phyloP scores from a whole-genome alignment of 2,888 invertebrate genomes.

The Torymus texanus region DNA sequence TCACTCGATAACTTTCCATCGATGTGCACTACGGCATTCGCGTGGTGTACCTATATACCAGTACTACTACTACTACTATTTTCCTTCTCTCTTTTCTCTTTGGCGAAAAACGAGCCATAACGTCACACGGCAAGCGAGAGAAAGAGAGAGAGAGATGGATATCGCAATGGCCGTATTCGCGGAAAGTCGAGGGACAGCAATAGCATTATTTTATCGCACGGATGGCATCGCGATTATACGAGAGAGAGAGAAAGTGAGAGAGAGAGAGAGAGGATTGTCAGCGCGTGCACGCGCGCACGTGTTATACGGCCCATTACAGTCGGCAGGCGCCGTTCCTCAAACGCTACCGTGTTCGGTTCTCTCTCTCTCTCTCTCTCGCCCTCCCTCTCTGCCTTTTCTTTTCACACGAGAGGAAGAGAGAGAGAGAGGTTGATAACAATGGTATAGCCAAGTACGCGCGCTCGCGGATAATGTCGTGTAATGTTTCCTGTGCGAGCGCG shows the following conservation, averaged over 20 bases:
- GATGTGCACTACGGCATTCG: conserved; percentile 12
- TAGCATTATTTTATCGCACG: conserved; percentile 28
- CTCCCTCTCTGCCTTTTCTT: too few species aligned
- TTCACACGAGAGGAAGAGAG: too few species aligned
- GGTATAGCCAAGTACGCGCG: too few species aligned
- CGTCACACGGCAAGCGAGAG: not conserved
- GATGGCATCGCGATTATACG: not conserved
- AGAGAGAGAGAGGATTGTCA: too few species aligned
- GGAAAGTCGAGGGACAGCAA: conserved; percentile 5
- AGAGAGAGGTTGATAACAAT: too few species aligned
- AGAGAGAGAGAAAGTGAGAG: too few species aligned
- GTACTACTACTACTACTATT: too few species aligned
- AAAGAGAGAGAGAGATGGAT: conserved; percentile 30
- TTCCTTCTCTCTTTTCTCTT: not conserved
- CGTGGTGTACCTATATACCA: too few species aligned
- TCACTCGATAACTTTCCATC: conserved; percentile 50
- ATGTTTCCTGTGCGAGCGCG: not conserved
- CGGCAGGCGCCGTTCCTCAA: too few species aligned
- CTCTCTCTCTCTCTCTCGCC: too few species aligned
- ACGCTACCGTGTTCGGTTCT: too few species aligned
- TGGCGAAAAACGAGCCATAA: conserved; percentile 1
- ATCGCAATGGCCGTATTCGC: conserved; percentile 4
- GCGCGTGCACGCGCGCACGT: not conserved
- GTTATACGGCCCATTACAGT: conserved; percentile 31
- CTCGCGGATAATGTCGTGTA: not conserved